A percentile compares a stretch with the other conserved stretches of the same genome.
Evolutionary conservation across 2,797 vertebrate genomes (phyloP).

Genomic region (Periophthalmus magnuspinnatus): DNA sequence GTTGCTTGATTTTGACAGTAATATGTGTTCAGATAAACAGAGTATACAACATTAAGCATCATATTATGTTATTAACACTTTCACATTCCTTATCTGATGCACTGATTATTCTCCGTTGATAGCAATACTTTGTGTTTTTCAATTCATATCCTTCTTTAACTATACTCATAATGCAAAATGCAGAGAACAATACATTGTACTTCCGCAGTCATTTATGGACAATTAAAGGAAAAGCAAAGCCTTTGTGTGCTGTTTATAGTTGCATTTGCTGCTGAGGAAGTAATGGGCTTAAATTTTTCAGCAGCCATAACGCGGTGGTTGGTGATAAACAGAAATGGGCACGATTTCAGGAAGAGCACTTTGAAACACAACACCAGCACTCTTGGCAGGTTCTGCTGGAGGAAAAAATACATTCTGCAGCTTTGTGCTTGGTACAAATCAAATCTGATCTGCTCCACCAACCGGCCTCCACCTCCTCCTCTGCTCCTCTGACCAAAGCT

Average conservation of each 20-base stretch:
- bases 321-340: slow-evolving; percentile 10
- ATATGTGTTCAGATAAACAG: too few species aligned
- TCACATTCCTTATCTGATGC: slow-evolving; percentile 19
- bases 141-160: slow-evolving; percentile 14
- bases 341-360: slow-evolving; percentile 13
- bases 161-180: slow-evolving; percentile 12
- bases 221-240: slow-evolving; percentile 13
- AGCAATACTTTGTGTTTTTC: slow-evolving; percentile 16
- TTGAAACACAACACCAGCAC: slow-evolving; percentile 12
- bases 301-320: slow-evolving; percentile 13
- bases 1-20: too few species aligned
- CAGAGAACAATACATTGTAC: neutral
- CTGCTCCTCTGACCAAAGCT: slow-evolving; percentile 11
- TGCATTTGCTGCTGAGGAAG: slow-evolving; percentile 19
- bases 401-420: slow-evolving; percentile 15
- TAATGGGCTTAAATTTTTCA: slow-evolving; percentile 29
- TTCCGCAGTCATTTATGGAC: neutral
- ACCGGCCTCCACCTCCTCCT: slow-evolving; percentile 5
- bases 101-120: slow-evolving; percentile 42
- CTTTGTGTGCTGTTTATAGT: neutral
- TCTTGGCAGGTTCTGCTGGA: slow-evolving; percentile 10
- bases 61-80: neutral
- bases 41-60: neutral
- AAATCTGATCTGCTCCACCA: slow-evolving; percentile 24
- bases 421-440: slow-evolving; percentile 20